These are phyloP conservation scores for Indri indri DNA, from an alignment of 2,113 vertebrate genomes.

Conservation along the genomic window DNA sequence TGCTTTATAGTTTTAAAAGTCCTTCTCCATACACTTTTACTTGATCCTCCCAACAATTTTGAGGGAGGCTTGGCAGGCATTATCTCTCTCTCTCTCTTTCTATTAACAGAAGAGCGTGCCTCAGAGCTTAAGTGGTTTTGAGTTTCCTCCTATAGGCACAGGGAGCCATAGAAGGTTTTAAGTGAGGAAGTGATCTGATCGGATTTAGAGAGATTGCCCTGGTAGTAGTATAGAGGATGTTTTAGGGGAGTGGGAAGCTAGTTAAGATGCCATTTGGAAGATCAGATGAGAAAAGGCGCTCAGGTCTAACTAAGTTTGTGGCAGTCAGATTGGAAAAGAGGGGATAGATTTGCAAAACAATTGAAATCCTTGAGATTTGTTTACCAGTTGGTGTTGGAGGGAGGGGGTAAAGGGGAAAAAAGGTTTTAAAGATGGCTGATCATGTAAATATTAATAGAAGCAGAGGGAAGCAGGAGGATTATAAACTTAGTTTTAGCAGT, in stretches of 20 bases:
- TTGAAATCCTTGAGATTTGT: neutral
- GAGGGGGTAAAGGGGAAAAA: neutral
- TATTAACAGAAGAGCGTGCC: neutral
- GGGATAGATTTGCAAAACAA: neutral
- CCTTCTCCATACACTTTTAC: constrained; percentile 6
- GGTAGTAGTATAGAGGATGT: neutral
- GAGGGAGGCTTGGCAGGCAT: neutral
- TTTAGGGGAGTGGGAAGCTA: neutral
- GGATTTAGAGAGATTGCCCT: neutral
- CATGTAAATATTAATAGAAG: neutral
- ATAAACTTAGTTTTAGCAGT: neutral
- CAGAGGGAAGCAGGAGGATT: neutral
- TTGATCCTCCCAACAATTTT: neutral
- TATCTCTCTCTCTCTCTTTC: too few relatives aligned
- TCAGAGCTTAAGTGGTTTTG: neutral
- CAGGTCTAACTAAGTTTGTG: neutral
- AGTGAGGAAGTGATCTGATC: neutral
- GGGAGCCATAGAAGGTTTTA: neutral
- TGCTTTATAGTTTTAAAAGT: neutral
- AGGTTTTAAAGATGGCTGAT: neutral
- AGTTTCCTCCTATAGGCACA: neutral
- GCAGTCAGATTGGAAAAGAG: neutral
- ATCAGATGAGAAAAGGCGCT: neutral
- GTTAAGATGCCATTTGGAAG: neutral
- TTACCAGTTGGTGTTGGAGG: neutral